Evolutionary conservation across 2,113 vertebrate species (phyloP).

Genomic region (Crotalus horridus): DNA sequence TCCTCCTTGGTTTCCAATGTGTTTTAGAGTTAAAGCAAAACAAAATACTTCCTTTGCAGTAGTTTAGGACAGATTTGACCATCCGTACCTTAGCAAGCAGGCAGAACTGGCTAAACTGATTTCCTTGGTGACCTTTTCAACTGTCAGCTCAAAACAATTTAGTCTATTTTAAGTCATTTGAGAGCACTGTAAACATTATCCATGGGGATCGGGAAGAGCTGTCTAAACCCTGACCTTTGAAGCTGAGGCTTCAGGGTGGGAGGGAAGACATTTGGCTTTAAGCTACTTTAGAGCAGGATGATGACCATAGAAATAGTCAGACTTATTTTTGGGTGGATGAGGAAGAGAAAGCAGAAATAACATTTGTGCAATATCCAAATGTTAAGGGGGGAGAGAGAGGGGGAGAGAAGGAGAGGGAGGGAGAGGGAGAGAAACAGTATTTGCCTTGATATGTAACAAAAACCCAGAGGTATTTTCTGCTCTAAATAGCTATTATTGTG

Average conservation of each 20-base stretch:
- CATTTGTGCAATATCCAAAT: slow-evolving; percentile 1
- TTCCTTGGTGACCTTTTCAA: slow-evolving; percentile 68
- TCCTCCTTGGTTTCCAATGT: slow-evolving; percentile 27
- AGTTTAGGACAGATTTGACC: slow-evolving; percentile 54
- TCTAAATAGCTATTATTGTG: not conserved
- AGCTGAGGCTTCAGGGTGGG: slow-evolving; percentile 34
- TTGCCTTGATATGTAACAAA: not conserved
- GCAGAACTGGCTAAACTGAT: slow-evolving; percentile 61
- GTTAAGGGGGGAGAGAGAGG: not conserved
- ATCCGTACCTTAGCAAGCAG: slow-evolving; percentile 42
- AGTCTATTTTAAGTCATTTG: slow-evolving; percentile 71
- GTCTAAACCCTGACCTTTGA: slow-evolving; percentile 68
- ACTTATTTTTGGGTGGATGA: slow-evolving; percentile 14
- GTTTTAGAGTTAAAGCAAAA: slow-evolving; percentile 18
- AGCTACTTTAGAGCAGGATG: slow-evolving; percentile 49
- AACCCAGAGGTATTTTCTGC: not conserved
- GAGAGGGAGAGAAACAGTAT: not conserved
- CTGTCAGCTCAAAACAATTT: slow-evolving; percentile 68
- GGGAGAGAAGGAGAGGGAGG: not conserved
- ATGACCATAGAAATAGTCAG: slow-evolving; percentile 50
- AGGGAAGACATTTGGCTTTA: slow-evolving; percentile 35
- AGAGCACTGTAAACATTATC: slow-evolving; percentile 69
- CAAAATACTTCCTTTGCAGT: slow-evolving; percentile 36
- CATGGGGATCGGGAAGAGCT: slow-evolving; percentile 56
- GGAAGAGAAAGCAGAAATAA: not conserved